Base-by-base conservation (phyloP, 1,140 invertebrate genomes). In the Drosophila funebris region DNA sequence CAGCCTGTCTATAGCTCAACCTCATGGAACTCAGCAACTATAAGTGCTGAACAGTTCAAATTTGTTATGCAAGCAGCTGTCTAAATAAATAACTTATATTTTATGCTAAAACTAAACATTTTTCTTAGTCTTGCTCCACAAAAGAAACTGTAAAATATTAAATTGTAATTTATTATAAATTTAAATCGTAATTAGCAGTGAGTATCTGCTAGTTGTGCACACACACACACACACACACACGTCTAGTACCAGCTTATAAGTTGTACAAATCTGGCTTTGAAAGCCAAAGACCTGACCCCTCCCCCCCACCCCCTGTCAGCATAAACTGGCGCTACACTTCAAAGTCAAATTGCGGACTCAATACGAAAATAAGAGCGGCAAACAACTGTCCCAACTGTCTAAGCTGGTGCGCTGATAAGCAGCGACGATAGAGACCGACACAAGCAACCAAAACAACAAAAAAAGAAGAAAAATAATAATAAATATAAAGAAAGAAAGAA, bases 351-450 rank as follows among this genome's bases (percentile, higher is more conserved):
- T 58, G 61, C 56, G 69, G 48, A 67, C 69, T 73, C 69, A 76
- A 73, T 76, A 67, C 43, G 48, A 16, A 66, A 67, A 66, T 58
- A 70, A 62, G 63, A 64, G 61, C 68, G 43, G 24, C 54, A 52
- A 76, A 81, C 78, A 82, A 81, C 69, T 83, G 78, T 81, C 78
- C 78, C 78, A 78, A 62, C 78, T 83, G 78, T 82, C 74, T 78
- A 77, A 73, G 76, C 64, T 62, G 73, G 46, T 46, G 9, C 69
- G 44, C 53, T 67, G 69, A 72, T 72, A 72, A 72, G 53, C 56
- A 20, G 4, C 69, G 53, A 53, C 53, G 58, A 64, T 52, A 33
- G 39, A 44, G 43, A 46, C 27, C 46, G 46, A 29, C 24, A 18
- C 5, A 18, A n/a, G n/a, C n/a, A n/a, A n/a, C n/a, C n/a, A n/a